Conservation (phyloP, 2,888 invertebrate genomes). For the Coremacera marginata region DNA sequence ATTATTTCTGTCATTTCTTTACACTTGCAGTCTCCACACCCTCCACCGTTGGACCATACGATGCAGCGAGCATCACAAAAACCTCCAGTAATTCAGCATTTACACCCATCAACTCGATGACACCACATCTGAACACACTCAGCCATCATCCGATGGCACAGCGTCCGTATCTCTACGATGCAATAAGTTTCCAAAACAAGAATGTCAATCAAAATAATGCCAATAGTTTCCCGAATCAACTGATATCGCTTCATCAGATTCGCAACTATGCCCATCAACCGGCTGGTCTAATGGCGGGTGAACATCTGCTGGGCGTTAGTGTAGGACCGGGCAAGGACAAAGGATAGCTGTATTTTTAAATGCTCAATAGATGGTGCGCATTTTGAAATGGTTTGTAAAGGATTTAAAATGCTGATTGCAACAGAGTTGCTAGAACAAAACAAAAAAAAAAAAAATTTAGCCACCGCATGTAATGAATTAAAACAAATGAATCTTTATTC, state of each 20-base stretch:
- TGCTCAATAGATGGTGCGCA: slow-evolving; percentile 32
- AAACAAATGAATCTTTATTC: not conserved
- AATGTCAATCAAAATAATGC: slow-evolving; percentile 74
- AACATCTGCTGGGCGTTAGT: slow-evolving; percentile 74
- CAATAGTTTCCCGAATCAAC: slow-evolving; percentile 88
- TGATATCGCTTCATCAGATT: slow-evolving; percentile 96
- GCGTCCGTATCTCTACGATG: slow-evolving; percentile 92
- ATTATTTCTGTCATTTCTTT: not conserved
- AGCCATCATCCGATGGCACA: slow-evolving; percentile 79
- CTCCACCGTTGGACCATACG: slow-evolving; percentile 69
- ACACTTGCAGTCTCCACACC: slow-evolving; percentile 60
- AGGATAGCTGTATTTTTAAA: slow-evolving; percentile 69
- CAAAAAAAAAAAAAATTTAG: slow-evolving; percentile 10
- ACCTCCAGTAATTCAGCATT: slow-evolving; percentile 87
- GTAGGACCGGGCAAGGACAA: slow-evolving; percentile 68
- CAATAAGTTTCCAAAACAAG: slow-evolving; percentile 88
- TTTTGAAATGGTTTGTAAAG: not conserved
- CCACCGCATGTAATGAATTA: slow-evolving; percentile 26
- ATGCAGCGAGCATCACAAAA: slow-evolving; percentile 71
- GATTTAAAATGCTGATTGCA: not conserved
- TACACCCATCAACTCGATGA: slow-evolving; percentile 89
- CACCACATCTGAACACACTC: slow-evolving; percentile 80
- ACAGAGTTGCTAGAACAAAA: not conserved
- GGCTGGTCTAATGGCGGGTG: slow-evolving; percentile 77
- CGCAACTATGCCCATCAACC: slow-evolving; percentile 96